A percentile compares a stretch with the other conserved stretches of the same genome.
Conservation (phyloP, 1,140 invertebrate genomes). For the Vanessa tameamea region DNA sequence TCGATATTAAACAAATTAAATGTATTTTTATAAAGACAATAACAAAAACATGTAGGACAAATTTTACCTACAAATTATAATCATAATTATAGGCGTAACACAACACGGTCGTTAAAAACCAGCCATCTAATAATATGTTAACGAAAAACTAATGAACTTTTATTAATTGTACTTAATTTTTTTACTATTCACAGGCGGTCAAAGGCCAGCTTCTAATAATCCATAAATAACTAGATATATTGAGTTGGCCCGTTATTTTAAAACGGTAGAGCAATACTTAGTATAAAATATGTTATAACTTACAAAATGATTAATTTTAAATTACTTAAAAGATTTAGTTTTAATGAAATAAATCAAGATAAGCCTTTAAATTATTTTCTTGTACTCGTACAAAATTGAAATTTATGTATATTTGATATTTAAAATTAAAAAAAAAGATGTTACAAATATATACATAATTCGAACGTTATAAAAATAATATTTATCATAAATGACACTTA, state of each 20-base stretch:
- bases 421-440: neutral
- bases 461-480: no score
- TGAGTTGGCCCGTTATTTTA: constrained; percentile 16
- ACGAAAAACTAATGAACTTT: constrained; percentile 17
- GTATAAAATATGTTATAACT: constrained; percentile 11
- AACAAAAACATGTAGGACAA: no score
- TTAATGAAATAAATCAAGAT: neutral
- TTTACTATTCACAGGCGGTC: constrained; percentile 20
- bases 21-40: no score
- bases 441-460: neutral
- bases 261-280: constrained; percentile 24
- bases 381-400: no score
- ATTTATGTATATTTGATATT: neutral
- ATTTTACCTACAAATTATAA: neutral
- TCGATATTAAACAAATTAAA: no score
- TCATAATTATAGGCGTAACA: neutral
- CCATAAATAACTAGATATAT: constrained; percentile 31
- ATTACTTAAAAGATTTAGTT: neutral
- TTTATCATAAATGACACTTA: no score
- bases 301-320: constrained; percentile 12
- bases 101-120: neutral
- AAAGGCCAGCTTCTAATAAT: constrained; percentile 33
- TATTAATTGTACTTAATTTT: constrained; percentile 15
- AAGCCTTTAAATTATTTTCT: no score
- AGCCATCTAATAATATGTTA: neutral